Conservation (phyloP, 2,888 invertebrate species). For the Drosophila sordidula region DNA sequence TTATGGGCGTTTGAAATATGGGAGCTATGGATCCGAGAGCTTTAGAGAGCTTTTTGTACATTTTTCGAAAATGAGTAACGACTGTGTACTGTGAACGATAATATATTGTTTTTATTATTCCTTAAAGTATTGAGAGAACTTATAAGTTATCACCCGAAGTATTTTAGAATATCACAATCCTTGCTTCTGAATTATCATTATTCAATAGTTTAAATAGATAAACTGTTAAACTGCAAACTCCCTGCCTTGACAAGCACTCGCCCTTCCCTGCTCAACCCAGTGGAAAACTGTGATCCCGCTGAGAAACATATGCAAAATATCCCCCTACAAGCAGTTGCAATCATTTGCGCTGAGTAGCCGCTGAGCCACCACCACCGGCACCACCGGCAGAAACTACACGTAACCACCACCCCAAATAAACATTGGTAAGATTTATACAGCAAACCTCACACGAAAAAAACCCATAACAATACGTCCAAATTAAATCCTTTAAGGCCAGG, state of each 20-base stretch:
- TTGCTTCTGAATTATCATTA: too few species aligned
- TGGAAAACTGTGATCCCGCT: background rate
- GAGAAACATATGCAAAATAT: slow-evolving; percentile 13
- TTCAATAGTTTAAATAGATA: background rate
- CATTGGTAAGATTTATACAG: slow-evolving; percentile 53
- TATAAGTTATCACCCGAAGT: too few species aligned
- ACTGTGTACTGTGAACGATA: too few species aligned
- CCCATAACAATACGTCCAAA: slow-evolving; percentile 72
- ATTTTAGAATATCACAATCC: too few species aligned
- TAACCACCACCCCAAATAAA: slow-evolving; percentile 8
- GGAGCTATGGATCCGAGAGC: too few species aligned
- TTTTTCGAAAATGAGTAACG: too few species aligned
- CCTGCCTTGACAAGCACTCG: background rate
- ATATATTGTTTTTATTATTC: too few species aligned
- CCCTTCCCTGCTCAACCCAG: background rate
- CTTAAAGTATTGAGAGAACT: too few species aligned
- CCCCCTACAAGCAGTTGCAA: slow-evolving; percentile 8
- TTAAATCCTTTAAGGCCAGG: slow-evolving; percentile 72
- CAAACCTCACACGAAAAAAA: slow-evolving; percentile 14
- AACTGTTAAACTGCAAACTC: background rate
- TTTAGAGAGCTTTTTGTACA: too few species aligned
- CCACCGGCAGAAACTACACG: background rate
- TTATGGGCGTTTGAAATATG: too few species aligned
- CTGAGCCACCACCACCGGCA: background rate
- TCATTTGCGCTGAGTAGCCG: slow-evolving; percentile 12